Conservation (phyloP, 2,113 vertebrate species). For the Psittacara wagleri region DNA sequence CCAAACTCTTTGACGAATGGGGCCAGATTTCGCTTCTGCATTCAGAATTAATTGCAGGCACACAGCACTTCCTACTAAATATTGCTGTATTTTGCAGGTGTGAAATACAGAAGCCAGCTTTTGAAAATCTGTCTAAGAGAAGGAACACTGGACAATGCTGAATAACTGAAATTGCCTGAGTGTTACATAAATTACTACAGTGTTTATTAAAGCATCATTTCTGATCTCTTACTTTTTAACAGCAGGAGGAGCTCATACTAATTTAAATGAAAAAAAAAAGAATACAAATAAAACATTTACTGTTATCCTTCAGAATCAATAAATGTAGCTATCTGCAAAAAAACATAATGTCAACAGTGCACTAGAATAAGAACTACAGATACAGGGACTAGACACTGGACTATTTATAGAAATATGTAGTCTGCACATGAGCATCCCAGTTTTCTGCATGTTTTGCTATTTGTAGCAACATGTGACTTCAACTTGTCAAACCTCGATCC, state of each 20-base stretch:
- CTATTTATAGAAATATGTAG: not conserved
- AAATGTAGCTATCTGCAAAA: not conserved
- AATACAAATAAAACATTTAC: not conserved
- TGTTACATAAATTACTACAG: not conserved
- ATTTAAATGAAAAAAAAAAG: not conserved
- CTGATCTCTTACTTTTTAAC: not conserved
- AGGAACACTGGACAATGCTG: not conserved
- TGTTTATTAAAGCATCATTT: conserved; percentile 2
- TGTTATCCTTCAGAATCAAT: not conserved
- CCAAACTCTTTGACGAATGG: not conserved
- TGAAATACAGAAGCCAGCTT: conserved; percentile 54
- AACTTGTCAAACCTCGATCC: not conserved
- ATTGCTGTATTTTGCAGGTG: conserved; percentile 55
- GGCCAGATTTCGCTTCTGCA: conserved; percentile 28
- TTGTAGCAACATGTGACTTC: not conserved
- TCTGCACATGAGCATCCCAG: not conserved
- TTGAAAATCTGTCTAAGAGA: not conserved
- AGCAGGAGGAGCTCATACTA: not conserved
- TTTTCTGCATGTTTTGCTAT: not conserved
- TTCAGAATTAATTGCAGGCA: conserved; percentile 21
- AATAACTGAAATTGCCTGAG: not conserved
- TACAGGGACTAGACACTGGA: not conserved
- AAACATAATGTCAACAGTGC: not conserved
- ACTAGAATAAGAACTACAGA: not conserved
- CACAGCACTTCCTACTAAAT: conserved; percentile 19